Evolutionary conservation across 1,140 invertebrate species (phyloP), one percentile per base, ranked within the genome.

Genomic region (Drosophila pseudoobscura): DNA sequence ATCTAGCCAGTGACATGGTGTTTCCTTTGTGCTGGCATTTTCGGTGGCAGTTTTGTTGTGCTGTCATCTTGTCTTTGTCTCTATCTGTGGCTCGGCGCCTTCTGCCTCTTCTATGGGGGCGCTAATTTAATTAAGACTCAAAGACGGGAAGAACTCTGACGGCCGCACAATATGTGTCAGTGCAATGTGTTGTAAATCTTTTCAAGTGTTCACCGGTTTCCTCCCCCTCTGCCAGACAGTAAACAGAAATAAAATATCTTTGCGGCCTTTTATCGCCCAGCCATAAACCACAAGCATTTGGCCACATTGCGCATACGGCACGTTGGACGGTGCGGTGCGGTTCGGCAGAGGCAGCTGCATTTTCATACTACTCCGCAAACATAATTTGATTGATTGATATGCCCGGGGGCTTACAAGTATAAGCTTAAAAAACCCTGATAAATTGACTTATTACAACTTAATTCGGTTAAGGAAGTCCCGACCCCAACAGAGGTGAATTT

Each of bases 61-160:
- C 59, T 68, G 71, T 59, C 59, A 61, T 52, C 56, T 59, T 52
- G 62, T 54, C 39, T 45, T 54, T 63, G 35, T 39, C 35, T 39
- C 35, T 39, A 13, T 11, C 3, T 39, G 11, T 13, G 11, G 9
- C 31, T 35, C 55, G 73, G 53, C 74, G 73, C 80, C 71, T 84
- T 64, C 80, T 76, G 62, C 15, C 55, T 57, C 2, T 8, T 31
- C 31, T 64, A 44, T 26, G 62, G 26, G 15, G 8, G 57, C 73
- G 82, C 82, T 87, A 89, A 87, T 87, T 87, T 87, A 87, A 87
- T 87, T 87, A 87, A 87, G 83, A 74, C 47, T 60, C 74, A 71
- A 75, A 82, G 83, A 68, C 70, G 44, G 29, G 24, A 43, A 57
- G 24, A 26, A 26, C 24, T 26, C 60, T 59, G 75, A 75, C 79